Base-by-base conservation (phyloP, 2,113 vertebrate genomes). In the Hippocampus zosterae region DNA sequence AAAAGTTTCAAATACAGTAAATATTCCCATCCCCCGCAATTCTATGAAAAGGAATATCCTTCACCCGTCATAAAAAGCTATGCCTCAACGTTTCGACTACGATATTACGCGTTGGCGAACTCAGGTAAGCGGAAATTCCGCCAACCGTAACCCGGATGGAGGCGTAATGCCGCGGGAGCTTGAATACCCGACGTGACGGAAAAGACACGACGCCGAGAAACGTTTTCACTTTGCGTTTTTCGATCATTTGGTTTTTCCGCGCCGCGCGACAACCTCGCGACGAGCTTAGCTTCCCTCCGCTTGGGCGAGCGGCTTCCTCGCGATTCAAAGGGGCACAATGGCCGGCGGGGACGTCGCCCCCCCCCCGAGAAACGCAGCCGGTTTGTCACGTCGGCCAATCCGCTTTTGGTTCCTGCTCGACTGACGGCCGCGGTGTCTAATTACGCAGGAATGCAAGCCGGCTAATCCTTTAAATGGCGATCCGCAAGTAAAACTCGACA, bases 401-500 rank as follows among this genome's bases (percentile, higher is more conserved):
- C 84, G 85, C 74, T 78, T 70, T 78, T 83, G 73, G 80, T 85
- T 84, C 86, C 83, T 71, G 83, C 79, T 78, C 85, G 88, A 91
- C 78, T 83, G 84, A 90, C 86, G 81, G 86, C 63, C 27, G 72
- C 40, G 77, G 87, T 86, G 80, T 90, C 86, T 91, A 91, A 91
- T 92, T 91, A 92, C 86, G 85, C 82, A 87, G 91, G 90, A 93
- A 92, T 90, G 85, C 50, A 80, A 40, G 72, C 71, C 15, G 52
- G 73, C 79, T 92, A 92, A 93, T 93, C 91, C 87, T 79, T 74
- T 88, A 88, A 89, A 88, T 59, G 79, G 85, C 90, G 81, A 79
- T 82, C 88, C 78, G 77, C 75, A 82, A 81, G 76, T 81, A 70
- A 76, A 81, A 84, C 67, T 85, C 79, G 73, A 80, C 82, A 85